Evolutionary conservation across 2,888 invertebrate genomes (phyloP).

Genomic region (Tanaodytes sp.): DNA sequence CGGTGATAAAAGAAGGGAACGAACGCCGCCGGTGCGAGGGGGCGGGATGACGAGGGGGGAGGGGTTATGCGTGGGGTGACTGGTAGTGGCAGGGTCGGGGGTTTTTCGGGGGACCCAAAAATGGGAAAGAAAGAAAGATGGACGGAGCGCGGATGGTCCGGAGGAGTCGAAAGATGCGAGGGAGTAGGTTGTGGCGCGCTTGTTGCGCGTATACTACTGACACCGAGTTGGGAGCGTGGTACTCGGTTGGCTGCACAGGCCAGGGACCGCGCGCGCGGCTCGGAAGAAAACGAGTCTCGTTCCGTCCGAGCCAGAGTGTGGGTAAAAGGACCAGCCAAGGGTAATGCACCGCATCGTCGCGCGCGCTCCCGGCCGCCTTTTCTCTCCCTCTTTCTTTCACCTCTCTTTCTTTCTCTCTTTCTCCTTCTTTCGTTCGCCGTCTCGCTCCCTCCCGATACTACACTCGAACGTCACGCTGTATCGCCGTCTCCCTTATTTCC

Average conservation of each 20-base stretch:
- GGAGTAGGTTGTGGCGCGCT: constrained; percentile 26
- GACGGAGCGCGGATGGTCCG: not conserved
- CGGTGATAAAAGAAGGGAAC: not conserved
- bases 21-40: no score
- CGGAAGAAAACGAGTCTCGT: constrained; percentile 50
- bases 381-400: constrained; percentile 17
- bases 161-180: no score
- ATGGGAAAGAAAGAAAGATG: not conserved
- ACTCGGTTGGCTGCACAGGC: constrained; percentile 39
- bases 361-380: constrained; percentile 19
- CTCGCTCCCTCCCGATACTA: not conserved
- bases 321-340: constrained; percentile 49
- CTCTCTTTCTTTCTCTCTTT: constrained; percentile 9
- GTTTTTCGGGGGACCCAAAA: no score
- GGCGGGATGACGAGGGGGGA: no score
- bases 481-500: no score
- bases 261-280: constrained; percentile 42
- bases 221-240: constrained; percentile 43
- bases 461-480: no score
- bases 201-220: constrained; percentile 42
- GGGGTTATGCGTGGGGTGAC: no score
- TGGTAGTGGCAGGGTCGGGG: no score
- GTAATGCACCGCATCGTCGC: constrained; percentile 47
- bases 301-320: constrained; percentile 42
- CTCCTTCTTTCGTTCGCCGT: not conserved